A percentile compares a stretch with the other conserved stretches of the same genome.
These are phyloP conservation scores for Urocynchramus pylzowi DNA, from an alignment of 2,113 vertebrate species.

Conservation along the genomic window DNA sequence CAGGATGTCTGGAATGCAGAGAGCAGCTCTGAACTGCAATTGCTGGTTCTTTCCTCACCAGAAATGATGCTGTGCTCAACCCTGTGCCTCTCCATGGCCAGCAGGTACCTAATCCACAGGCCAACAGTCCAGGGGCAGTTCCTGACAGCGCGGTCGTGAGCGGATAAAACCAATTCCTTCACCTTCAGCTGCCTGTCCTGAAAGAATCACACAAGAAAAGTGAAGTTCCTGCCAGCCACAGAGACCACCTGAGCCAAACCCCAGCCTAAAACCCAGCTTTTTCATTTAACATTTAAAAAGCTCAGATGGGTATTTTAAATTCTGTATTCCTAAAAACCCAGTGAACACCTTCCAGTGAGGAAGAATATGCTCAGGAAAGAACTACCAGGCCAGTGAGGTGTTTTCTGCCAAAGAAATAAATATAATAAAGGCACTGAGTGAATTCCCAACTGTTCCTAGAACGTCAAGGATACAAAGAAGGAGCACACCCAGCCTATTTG, in stretches of 20 bases:
- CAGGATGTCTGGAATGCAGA: background rate
- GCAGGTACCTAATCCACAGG: constrained; percentile 90
- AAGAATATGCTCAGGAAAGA: background rate
- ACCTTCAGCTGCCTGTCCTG: constrained; percentile 94
- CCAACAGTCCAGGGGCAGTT: constrained; percentile 97
- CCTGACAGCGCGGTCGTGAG: constrained; percentile 88
- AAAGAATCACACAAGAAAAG: background rate
- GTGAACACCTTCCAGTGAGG: background rate
- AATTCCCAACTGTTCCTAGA: background rate
- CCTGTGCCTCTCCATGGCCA: constrained; percentile 90
- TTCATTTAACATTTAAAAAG: background rate
- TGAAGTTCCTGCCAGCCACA: background rate
- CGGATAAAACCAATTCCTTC: constrained; percentile 87
- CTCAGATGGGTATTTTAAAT: background rate
- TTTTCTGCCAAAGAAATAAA: background rate
- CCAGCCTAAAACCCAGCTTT: background rate
- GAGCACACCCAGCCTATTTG: background rate
- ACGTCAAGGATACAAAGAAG: background rate
- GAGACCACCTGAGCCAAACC: accelerated
- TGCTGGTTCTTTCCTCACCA: constrained; percentile 66
- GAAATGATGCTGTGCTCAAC: constrained; percentile 80
- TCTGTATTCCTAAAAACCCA: background rate
- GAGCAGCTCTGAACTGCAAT: background rate
- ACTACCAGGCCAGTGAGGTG: background rate
- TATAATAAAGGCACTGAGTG: background rate